Conservation (phyloP, 2,797 vertebrate species). For the Chelon labrosus region DNA sequence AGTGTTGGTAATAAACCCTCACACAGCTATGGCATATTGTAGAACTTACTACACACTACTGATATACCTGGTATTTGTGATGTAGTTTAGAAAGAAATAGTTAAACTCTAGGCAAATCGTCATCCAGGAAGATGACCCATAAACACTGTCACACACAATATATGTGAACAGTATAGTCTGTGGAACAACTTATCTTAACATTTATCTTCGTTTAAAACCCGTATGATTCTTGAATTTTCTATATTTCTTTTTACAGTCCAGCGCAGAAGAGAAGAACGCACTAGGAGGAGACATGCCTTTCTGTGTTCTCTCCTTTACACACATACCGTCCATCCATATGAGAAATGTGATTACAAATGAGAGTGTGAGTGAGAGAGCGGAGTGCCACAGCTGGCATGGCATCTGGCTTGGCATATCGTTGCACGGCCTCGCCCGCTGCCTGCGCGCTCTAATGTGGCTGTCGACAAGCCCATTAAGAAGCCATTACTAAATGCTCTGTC, state of each 20-base stretch:
- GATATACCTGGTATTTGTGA: background rate
- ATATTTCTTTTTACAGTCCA: too few species aligned
- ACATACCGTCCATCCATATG: conserved; percentile 78
- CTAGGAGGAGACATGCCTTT: conserved; percentile 59
- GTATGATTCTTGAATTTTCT: background rate
- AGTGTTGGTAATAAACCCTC: background rate
- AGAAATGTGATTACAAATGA: conserved; percentile 88
- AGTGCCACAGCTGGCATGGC: conserved; percentile 83
- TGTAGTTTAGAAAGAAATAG: background rate
- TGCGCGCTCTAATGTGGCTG: conserved; percentile 84
- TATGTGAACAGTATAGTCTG: background rate
- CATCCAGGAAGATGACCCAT: background rate
- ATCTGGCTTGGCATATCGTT: conserved; percentile 88
- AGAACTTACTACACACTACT: too few species aligned
- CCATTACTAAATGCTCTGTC: conserved; percentile 87
- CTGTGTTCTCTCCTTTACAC: conserved; percentile 66
- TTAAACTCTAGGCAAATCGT: too few species aligned
- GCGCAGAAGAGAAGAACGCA: conserved; percentile 32
- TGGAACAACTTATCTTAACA: background rate
- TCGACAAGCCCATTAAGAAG: conserved; percentile 88
- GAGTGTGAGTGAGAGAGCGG: conserved; percentile 76
- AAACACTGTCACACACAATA: background rate
- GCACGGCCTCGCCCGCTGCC: conserved; percentile 78
- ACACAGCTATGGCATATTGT: too few species aligned
- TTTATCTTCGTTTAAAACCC: conserved; percentile 11